Percentiles rank a stretch among this genome's conserved stretches.
phyloP scores from a whole-genome alignment of 2,113 vertebrate genomes.

The Rynchops niger region DNA sequence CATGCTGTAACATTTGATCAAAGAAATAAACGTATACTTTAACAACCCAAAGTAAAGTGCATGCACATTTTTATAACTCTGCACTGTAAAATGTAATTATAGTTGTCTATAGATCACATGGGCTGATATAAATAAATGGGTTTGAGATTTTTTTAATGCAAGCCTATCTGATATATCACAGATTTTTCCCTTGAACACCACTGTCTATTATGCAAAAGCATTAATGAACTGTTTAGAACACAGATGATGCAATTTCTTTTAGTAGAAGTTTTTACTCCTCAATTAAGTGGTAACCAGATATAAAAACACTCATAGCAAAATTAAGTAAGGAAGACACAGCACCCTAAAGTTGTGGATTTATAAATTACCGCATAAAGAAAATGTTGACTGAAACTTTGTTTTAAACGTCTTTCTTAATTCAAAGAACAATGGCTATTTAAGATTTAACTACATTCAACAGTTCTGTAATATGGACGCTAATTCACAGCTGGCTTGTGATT shows the following conservation, averaged over 20 bases:
- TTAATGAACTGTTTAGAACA: conserved; percentile 9
- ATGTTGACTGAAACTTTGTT: background rate
- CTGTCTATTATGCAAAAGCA: background rate
- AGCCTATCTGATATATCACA: background rate
- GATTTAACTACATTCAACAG: background rate
- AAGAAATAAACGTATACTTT: conserved; percentile 68
- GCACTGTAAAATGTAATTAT: conserved; percentile 74
- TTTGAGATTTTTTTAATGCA: background rate
- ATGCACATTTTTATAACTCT: conserved; percentile 68
- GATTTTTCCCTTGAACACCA: background rate
- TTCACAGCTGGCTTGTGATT: background rate
- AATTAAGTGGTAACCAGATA: background rate
- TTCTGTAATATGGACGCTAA: background rate
- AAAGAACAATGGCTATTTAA: background rate
- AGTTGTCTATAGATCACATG: conserved; percentile 69
- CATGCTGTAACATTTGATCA: conserved; percentile 77
- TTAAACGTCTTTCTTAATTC: background rate
- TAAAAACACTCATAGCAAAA: background rate
- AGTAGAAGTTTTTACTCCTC: background rate
- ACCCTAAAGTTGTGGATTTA: background rate
- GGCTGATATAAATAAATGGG: conserved; percentile 51
- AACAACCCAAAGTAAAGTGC: conserved; percentile 68
- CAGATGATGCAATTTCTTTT: background rate
- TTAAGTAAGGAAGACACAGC: background rate
- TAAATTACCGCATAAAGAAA: background rate